Percentiles rank a stretch among this genome's conserved stretches.
Evolutionary conservation across 2,113 vertebrate species (phyloP).

Genomic region (Eonycteris spelaea): DNA sequence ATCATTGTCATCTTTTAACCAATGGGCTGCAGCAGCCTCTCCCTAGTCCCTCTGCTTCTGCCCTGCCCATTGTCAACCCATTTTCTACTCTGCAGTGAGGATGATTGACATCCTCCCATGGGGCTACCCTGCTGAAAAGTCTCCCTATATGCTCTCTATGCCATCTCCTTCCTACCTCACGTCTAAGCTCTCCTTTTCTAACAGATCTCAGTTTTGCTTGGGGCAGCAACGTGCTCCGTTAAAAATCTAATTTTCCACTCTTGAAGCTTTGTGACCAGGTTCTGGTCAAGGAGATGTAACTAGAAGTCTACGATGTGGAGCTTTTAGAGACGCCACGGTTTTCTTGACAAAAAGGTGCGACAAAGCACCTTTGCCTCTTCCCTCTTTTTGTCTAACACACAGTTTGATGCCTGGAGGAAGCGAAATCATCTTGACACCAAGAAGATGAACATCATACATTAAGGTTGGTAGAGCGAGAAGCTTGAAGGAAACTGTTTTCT

Average conservation of each 20-base stretch:
- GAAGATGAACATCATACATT: neutral
- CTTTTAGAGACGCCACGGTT: neutral
- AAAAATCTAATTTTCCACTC: neutral
- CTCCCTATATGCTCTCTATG: neutral
- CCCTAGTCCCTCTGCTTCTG: neutral
- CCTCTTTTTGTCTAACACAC: neutral
- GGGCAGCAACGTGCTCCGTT: neutral
- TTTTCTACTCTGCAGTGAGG: neutral
- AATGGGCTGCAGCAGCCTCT: neutral
- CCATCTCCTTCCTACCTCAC: neutral
- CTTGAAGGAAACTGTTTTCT: neutral
- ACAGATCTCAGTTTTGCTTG: neutral
- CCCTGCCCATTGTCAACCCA: neutral
- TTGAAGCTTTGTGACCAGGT: neutral
- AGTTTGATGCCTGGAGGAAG: neutral
- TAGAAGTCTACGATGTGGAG: neutral
- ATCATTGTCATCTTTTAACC: no score
- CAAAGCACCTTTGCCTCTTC: neutral
- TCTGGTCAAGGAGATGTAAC: neutral
- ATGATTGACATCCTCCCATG: rapidly evolving
- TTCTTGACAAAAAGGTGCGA: neutral
- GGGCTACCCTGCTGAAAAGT: neutral
- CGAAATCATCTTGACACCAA: neutral
- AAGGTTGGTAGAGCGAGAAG: neutral
- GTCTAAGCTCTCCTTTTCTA: neutral